These are phyloP conservation scores for Scaptomyza reducta DNA, from an alignment of 2,888 invertebrate genomes.

Conservation along the genomic window DNA sequence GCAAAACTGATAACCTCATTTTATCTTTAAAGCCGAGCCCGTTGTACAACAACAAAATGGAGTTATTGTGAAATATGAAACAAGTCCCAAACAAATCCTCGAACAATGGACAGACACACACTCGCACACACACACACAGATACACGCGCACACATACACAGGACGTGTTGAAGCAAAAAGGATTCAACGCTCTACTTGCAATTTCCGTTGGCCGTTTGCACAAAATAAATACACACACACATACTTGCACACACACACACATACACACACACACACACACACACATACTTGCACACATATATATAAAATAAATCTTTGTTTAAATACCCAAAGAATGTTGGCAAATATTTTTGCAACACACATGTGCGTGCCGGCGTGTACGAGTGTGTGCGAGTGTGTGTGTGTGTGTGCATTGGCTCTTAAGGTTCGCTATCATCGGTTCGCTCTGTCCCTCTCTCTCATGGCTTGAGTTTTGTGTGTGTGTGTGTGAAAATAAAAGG, in stretches of 20 bases:
- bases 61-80: constrained; percentile 79
- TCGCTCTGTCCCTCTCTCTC: constrained; percentile 10
- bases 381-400: constrained; percentile 14
- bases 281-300: constrained; percentile 22
- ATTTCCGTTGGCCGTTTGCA: constrained; percentile 73
- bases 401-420: constrained; percentile 39
- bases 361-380: constrained; percentile 6
- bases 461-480: constrained; percentile 31
- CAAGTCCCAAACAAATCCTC: constrained; percentile 76
- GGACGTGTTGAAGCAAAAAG: constrained; percentile 78
- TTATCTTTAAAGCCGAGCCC: constrained; percentile 67
- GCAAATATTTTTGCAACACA: constrained; percentile 67
- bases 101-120: constrained; percentile 64
- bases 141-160: constrained; percentile 11
- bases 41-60: constrained; percentile 42
- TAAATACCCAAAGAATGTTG: constrained; percentile 78
- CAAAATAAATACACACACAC: constrained; percentile 52
- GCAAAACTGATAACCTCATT: constrained; percentile 70
- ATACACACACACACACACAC: constrained; percentile 24
- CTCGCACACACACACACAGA: constrained; percentile 17
- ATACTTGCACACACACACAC: not conserved
- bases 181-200: constrained; percentile 80
- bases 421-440: constrained; percentile 58
- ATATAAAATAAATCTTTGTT: constrained; percentile 75
- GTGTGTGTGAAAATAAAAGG: constrained; percentile 59